Percentiles rank a stretch among this genome's conserved stretches.
These are phyloP conservation scores for Batillaria attramentaria DNA, from an alignment of 1,140 invertebrate species.

Conservation along the genomic window DNA sequence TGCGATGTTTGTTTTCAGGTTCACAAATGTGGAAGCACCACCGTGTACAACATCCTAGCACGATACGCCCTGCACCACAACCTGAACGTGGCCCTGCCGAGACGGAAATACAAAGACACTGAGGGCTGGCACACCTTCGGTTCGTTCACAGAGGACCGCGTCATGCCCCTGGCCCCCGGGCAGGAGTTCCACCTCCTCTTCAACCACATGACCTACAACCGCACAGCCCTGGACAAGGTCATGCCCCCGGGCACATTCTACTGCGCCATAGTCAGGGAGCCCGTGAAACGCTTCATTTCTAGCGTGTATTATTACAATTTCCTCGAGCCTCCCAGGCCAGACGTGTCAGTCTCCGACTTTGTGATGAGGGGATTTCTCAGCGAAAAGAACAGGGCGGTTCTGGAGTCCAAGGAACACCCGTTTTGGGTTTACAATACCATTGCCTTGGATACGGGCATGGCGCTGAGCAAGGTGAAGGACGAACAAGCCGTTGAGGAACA, in stretches of 20 bases:
- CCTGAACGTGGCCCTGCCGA: slow-evolving; percentile 31
- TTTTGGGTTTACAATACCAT: not conserved
- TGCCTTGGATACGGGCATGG: slow-evolving; percentile 43
- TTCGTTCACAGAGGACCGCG: slow-evolving; percentile 9
- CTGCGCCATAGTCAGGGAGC: slow-evolving; percentile 45
- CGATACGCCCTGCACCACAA: slow-evolving; percentile 25
- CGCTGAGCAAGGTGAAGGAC: not conserved
- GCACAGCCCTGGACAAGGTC: slow-evolving; percentile 25
- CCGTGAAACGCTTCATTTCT: slow-evolving; percentile 41
- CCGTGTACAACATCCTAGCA: slow-evolving; percentile 25
- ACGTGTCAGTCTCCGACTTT: not conserved
- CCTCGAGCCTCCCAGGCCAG: not conserved
- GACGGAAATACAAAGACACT: not conserved
- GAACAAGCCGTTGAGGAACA: slow-evolving; percentile 16
- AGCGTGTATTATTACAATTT: slow-evolving; percentile 37
- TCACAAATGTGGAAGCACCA: slow-evolving; percentile 34
- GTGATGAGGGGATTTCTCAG: not conserved
- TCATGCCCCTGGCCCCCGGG: slow-evolving; percentile 2
- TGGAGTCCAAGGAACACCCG: not conserved
- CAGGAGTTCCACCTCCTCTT: slow-evolving; percentile 36
- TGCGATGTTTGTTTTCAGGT: too few species aligned
- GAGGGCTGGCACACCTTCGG: not conserved
- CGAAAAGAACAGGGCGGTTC: slow-evolving; percentile 5
- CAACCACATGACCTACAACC: slow-evolving; percentile 45
- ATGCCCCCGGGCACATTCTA: slow-evolving; percentile 43